A percentile compares a stretch with the other conserved stretches of the same genome.
These are phyloP conservation scores for Calycopis cecrops DNA, from an alignment of 1,140 invertebrate genomes.

Conservation along the genomic window DNA sequence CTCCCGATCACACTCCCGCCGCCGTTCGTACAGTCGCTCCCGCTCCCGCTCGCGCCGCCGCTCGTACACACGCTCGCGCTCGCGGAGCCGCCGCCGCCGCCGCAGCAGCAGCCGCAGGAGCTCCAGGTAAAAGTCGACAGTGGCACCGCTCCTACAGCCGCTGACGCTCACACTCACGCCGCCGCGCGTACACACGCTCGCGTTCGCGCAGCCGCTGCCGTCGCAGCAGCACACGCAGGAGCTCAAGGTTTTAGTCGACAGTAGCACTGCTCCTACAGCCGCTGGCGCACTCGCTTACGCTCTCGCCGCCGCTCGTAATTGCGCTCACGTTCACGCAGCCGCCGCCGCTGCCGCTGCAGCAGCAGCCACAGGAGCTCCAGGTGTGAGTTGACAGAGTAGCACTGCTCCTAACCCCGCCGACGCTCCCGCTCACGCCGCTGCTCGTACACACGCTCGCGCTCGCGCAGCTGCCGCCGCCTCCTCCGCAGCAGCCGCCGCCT, in stretches of 20 bases:
- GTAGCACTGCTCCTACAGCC: slow-evolving; percentile 30
- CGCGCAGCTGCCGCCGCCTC: slow-evolving; percentile 16
- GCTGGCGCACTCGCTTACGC: not conserved
- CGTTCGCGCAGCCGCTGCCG: slow-evolving; percentile 31
- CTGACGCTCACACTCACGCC: slow-evolving; percentile 34
- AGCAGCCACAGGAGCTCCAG: slow-evolving; percentile 30
- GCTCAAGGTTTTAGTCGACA: slow-evolving; percentile 25
- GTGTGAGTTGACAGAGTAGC: too few relatives aligned
- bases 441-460: slow-evolving; percentile 23
- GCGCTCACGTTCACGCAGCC: slow-evolving; percentile 29
- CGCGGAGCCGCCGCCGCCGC: slow-evolving; percentile 31
- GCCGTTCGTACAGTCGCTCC: slow-evolving; percentile 41
- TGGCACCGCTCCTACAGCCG: slow-evolving; percentile 50
- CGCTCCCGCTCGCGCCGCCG: slow-evolving; percentile 31
- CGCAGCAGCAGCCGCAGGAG: slow-evolving; percentile 25
- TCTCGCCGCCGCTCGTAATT: slow-evolving; percentile 15
- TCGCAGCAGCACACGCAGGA: slow-evolving; percentile 30
- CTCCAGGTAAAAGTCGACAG: too few relatives aligned
- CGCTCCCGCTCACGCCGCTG: slow-evolving; percentile 29
- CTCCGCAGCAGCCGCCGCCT: too few relatives aligned
- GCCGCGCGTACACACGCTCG: slow-evolving; percentile 31
- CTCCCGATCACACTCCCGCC: slow-evolving; percentile 36
- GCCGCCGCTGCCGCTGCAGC: slow-evolving; percentile 32
- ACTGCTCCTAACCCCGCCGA: slow-evolving; percentile 16
- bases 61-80: slow-evolving; percentile 31